phyloP scores from a whole-genome alignment of 2,797 vertebrate genomes.

The Semotilus atromaculatus region DNA sequence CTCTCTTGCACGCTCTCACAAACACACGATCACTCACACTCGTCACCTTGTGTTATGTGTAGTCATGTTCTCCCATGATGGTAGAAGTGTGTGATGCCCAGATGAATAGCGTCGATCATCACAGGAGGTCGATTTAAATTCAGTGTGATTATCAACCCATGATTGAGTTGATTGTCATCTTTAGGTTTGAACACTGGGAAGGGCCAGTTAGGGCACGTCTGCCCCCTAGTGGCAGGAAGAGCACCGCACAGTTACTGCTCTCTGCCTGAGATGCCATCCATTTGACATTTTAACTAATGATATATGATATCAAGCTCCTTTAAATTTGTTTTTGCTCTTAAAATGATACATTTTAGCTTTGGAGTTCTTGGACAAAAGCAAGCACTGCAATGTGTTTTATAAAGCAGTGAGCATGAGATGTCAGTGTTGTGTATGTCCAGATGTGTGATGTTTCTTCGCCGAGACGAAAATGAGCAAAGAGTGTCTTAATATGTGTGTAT shows the following conservation, averaged over 20 bases:
- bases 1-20: conserved; percentile 20
- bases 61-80: background rate
- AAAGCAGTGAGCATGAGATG: conserved; percentile 33
- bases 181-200: conserved; percentile 33
- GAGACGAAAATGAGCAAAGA: conserved; percentile 3
- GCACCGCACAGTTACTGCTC: conserved; percentile 28
- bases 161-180: conserved; percentile 8
- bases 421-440: conserved; percentile 19
- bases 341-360: conserved; percentile 44
- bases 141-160: background rate
- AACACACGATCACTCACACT: conserved; percentile 5
- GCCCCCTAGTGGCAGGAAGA: conserved; percentile 57
- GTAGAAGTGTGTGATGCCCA: conserved; percentile 12
- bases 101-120: conserved; percentile 7
- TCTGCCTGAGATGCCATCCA: conserved; percentile 14
- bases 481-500: conserved; percentile 35
- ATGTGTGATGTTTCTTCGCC: conserved; percentile 7
- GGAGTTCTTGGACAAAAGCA: conserved; percentile 34
- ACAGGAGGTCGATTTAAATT: conserved; percentile 33
- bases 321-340: conserved; percentile 52
- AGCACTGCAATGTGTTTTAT: conserved; percentile 49
- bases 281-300: conserved; percentile 51
- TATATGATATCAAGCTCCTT: conserved; percentile 27
- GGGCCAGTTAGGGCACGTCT: conserved; percentile 34
- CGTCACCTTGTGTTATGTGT: conserved; percentile 23